Evolutionary conservation across 1,140 invertebrate species (phyloP).

Genomic region (Plectus sambesii): DNA sequence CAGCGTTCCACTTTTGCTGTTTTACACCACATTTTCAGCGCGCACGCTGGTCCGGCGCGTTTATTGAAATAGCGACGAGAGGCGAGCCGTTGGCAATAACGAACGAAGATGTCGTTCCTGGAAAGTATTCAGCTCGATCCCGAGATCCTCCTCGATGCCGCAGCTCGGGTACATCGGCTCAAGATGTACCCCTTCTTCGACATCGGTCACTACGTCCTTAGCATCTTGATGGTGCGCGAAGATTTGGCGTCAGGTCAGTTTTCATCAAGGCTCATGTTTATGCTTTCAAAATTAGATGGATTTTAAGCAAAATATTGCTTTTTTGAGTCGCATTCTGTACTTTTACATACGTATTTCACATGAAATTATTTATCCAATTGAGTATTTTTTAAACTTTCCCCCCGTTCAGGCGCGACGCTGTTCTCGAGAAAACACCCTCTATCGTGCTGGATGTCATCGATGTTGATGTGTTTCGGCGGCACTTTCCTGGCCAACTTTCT

Average conservation of each 20-base stretch:
- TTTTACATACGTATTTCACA: slow-evolving; percentile 1
- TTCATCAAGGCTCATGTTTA: not conserved
- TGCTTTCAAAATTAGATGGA: slow-evolving; percentile 4
- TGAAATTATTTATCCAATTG: not conserved
- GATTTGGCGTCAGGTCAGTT: slow-evolving; percentile 76
- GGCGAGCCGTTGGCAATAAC: no score
- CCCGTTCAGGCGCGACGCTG: slow-evolving; percentile 62
- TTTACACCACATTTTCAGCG: no score
- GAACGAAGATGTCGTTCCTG: slow-evolving; percentile 15
- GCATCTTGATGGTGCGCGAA: slow-evolving; percentile 61
- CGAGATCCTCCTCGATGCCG: slow-evolving; percentile 87
- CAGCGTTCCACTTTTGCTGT: no score
- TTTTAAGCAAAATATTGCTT: not conserved
- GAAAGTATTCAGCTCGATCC: slow-evolving; percentile 62
- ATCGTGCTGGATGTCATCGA: slow-evolving; percentile 90
- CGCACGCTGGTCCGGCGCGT: no score
- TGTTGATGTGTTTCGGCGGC: slow-evolving; percentile 91
- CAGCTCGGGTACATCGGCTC: slow-evolving; percentile 93
- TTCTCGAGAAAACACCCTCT: slow-evolving; percentile 94
- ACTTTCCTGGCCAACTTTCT: slow-evolving; percentile 84
- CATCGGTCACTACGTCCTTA: slow-evolving; percentile 71
- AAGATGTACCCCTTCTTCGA: slow-evolving; percentile 99
- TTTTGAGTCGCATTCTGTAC: slow-evolving; percentile 12
- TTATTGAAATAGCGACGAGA: no score
- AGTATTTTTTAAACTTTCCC: slow-evolving; percentile 8